phyloP scores from a whole-genome alignment of 2,113 vertebrate genomes.

The Cyanoliseus patagonus region DNA sequence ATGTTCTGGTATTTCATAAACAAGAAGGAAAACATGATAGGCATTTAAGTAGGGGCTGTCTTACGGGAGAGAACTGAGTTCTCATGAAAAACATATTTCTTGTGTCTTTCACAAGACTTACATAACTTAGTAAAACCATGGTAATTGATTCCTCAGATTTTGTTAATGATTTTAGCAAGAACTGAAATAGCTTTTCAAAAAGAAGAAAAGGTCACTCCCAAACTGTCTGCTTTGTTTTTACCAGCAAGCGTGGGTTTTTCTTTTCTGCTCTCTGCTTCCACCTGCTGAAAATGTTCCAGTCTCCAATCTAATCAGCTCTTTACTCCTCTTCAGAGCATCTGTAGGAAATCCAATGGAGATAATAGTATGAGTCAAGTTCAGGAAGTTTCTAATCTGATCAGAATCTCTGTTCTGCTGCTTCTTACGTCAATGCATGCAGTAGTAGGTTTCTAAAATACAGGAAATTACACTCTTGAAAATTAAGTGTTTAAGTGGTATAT shows the following conservation, averaged over 20 bases:
- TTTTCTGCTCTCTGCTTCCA: not conserved
- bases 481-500: not conserved
- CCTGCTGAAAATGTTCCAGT: constrained; percentile 22
- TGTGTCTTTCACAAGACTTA: not conserved
- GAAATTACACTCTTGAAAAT: not conserved
- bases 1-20: not conserved
- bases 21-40: not conserved
- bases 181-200: not conserved
- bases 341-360: constrained; percentile 23
- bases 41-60: not conserved
- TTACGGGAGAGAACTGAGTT: not conserved
- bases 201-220: not conserved
- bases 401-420: not conserved
- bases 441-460: not conserved
- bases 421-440: not conserved
- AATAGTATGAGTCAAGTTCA: not conserved
- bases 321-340: constrained; percentile 19
- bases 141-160: not conserved
- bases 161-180: not conserved
- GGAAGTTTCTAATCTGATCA: constrained; percentile 24
- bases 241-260: accelerated
- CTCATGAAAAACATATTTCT: not conserved
- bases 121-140: accelerated
- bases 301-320: not conserved
- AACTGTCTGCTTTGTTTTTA: not conserved